Conservation (phyloP, 2,888 invertebrate genomes). For the Choristoneura rosaceana region DNA sequence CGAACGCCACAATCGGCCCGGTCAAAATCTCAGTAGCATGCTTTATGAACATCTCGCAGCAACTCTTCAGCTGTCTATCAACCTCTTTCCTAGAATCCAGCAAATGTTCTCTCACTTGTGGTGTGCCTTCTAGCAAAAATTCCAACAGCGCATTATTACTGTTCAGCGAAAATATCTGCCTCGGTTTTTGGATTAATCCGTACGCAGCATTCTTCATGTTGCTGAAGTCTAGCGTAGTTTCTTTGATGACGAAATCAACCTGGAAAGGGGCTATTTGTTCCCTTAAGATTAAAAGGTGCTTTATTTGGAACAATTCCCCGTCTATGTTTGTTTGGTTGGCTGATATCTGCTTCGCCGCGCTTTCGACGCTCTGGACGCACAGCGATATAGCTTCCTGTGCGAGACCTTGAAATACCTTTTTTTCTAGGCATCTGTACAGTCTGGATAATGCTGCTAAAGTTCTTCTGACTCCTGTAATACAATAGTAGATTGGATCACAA, state of each 20-base stretch:
- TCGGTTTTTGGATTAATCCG: constrained; percentile 90
- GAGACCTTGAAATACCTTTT: constrained; percentile 97
- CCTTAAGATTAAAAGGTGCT: constrained; percentile 97
- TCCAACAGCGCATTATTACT: constrained; percentile 97
- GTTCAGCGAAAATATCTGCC: constrained; percentile 93
- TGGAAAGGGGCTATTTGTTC: constrained; percentile 99
- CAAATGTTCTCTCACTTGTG: constrained; percentile 95
- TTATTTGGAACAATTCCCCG: constrained; percentile 98
- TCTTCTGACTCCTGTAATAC: constrained; percentile 90
- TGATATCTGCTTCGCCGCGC: constrained; percentile 92
- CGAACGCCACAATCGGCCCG: constrained; percentile 89
- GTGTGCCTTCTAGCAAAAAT: constrained; percentile 96
- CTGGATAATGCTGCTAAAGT: constrained; percentile 98
- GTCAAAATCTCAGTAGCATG: constrained; percentile 91
- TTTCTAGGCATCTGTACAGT: constrained; percentile 92
- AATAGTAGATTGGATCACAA: too few species aligned
- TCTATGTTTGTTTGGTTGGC: constrained; percentile 93
- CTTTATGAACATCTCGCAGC: constrained; percentile 95
- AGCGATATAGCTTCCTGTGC: constrained; percentile 97
- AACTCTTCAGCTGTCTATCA: constrained; percentile 94
- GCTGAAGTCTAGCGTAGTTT: constrained; percentile 97
- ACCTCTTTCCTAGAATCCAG: constrained; percentile 98
- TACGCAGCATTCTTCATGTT: constrained; percentile 95
- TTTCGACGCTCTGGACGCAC: constrained; percentile 95
- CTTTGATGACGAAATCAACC: constrained; percentile 96